phyloP scores from a whole-genome alignment of 2,888 invertebrate genomes.

The Aproaerema taeniolella region DNA sequence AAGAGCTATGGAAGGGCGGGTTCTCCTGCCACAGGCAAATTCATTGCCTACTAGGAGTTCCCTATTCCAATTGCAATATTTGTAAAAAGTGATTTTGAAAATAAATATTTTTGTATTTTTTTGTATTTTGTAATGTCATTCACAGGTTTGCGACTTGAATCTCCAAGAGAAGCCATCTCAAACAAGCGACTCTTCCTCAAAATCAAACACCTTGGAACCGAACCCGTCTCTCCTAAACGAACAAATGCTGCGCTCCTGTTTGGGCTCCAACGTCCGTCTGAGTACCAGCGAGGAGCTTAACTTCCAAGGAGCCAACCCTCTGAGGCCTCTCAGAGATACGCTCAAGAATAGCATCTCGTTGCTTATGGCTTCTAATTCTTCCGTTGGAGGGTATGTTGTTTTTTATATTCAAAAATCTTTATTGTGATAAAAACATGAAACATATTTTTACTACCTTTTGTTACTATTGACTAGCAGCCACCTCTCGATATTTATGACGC shows the following conservation, averaged over 20 bases:
- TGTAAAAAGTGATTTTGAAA: no score
- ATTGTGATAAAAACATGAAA: no score
- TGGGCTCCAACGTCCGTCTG: slow-evolving; percentile 59
- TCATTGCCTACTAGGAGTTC: no score
- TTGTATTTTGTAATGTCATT: no score
- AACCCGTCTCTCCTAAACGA: slow-evolving; percentile 45
- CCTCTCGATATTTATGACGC: no score
- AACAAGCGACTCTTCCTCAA: slow-evolving; percentile 34
- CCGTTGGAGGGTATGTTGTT: slow-evolving; percentile 42
- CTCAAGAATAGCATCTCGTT: slow-evolving; percentile 65
- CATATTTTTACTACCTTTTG: no score
- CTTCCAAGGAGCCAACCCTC: slow-evolving; percentile 50
- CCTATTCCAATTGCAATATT: no score
- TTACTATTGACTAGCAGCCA: no score
- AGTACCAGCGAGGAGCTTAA: slow-evolving; percentile 61
- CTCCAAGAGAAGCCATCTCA: slow-evolving; percentile 55
- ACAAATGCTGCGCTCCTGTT: slow-evolving; percentile 43
- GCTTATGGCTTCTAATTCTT: slow-evolving; percentile 56
- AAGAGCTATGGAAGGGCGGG: no score
- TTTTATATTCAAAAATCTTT: no score
- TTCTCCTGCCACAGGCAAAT: no score
- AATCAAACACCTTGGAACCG: slow-evolving; percentile 22
- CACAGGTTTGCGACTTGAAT: slow-evolving; percentile 61
- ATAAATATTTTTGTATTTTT: no score
- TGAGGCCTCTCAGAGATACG: slow-evolving; percentile 59